Conservation (phyloP, 2,797 vertebrate species). For the Vespertilio murinus region DNA sequence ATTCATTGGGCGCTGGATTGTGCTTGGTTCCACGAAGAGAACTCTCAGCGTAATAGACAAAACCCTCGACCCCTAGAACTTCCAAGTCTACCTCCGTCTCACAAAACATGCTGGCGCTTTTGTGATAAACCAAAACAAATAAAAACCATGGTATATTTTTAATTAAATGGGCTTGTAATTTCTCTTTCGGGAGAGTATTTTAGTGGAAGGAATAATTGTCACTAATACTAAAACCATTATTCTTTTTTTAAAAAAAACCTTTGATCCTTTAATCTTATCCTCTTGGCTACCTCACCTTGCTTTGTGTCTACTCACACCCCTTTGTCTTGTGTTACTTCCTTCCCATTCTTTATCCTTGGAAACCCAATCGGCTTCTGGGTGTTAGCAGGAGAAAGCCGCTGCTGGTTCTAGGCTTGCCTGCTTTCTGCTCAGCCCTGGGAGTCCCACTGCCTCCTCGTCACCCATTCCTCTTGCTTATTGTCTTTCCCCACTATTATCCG, state of each 20-base stretch:
- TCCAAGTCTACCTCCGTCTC: not conserved
- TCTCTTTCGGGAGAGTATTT: constrained; percentile 24
- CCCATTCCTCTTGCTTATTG: not conserved
- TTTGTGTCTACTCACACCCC: not conserved
- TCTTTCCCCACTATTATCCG: not conserved
- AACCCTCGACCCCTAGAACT: not conserved
- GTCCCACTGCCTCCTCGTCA: not conserved
- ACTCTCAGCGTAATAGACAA: not conserved
- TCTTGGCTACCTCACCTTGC: constrained; percentile 23
- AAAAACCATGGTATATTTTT: not conserved
- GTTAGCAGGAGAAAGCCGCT: not conserved
- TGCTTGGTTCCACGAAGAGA: not conserved
- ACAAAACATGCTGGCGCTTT: not conserved
- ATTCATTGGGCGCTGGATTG: not conserved
- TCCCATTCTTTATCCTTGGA: constrained; percentile 5
- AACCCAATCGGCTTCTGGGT: not conserved
- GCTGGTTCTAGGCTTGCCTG: not conserved
- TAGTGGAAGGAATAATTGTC: constrained; percentile 12
- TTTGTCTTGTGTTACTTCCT: constrained; percentile 47
- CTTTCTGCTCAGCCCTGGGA: not conserved
- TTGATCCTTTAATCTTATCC: constrained; percentile 42
- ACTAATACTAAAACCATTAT: constrained; percentile 1
- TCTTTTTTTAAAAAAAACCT: not conserved
- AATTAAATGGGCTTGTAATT: not conserved
- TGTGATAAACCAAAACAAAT: not conserved